A percentile compares a stretch with the other conserved stretches of the same genome.
These are phyloP conservation scores for Orthosia gothica DNA, from an alignment of 2,888 invertebrate species.

Conservation along the genomic window DNA sequence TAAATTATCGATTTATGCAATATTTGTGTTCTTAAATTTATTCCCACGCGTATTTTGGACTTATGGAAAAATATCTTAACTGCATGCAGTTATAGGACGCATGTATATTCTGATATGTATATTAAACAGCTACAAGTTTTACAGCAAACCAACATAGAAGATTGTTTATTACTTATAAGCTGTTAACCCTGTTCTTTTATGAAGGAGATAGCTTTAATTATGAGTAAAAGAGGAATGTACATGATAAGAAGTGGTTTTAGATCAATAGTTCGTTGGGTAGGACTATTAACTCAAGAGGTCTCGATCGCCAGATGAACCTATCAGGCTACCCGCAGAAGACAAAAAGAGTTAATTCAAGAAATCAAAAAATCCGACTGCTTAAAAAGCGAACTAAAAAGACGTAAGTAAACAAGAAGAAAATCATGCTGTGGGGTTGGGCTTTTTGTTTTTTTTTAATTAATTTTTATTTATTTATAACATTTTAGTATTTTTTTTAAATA, in stretches of 20 bases:
- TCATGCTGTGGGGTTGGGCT: too few relatives aligned
- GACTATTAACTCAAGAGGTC: neutral
- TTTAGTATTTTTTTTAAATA: too few relatives aligned
- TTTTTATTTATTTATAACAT: too few relatives aligned
- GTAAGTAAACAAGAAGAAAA: too few relatives aligned
- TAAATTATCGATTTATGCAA: slow-evolving; percentile 29
- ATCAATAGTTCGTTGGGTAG: neutral
- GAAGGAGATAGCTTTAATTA: neutral
- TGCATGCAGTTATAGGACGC: neutral
- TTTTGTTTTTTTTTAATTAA: too few relatives aligned
- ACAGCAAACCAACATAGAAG: neutral
- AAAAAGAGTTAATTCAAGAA: too few relatives aligned
- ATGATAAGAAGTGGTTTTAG: neutral
- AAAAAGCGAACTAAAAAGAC: too few relatives aligned
- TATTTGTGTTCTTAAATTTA: slow-evolving; percentile 6
- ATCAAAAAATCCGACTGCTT: too few relatives aligned
- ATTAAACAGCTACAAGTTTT: slow-evolving; percentile 4
- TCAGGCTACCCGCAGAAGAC: neutral
- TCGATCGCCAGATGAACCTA: neutral
- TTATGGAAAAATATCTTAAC: neutral
- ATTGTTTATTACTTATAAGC: neutral
- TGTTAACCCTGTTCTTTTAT: neutral
- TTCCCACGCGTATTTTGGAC: slow-evolving; percentile 9
- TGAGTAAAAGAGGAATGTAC: neutral
- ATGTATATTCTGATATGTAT: neutral